Percentiles rank a stretch among this genome's conserved stretches.
Conservation (phyloP, 2,113 vertebrate genomes). For the Sylvietta virens region DNA sequence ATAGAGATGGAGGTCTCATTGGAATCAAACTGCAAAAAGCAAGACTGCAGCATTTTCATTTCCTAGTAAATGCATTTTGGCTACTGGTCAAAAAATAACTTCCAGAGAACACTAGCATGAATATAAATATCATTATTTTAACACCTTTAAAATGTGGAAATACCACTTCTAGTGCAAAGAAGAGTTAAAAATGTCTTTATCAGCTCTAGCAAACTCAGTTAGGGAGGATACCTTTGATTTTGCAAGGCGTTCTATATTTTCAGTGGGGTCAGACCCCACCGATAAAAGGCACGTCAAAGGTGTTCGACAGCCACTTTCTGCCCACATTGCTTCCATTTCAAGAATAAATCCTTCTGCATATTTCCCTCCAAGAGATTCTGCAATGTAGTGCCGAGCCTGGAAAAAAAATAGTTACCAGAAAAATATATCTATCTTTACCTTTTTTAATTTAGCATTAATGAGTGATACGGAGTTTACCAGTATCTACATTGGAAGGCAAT, state of each 20-base stretch:
- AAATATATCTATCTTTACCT: not conserved
- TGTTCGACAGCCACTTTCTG: conserved; percentile 74
- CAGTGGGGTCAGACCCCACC: conserved; percentile 83
- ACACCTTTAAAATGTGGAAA: not conserved
- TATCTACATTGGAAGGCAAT: not conserved
- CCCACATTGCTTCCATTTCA: conserved; percentile 79
- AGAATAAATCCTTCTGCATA: conserved; percentile 79
- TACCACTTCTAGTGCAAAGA: not conserved
- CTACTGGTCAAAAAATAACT: not conserved
- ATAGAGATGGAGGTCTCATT: not conserved
- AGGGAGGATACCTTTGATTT: conserved; percentile 73
- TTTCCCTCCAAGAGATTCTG: conserved; percentile 73
- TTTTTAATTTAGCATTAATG: not conserved
- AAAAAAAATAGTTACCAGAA: not conserved
- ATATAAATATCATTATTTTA: not conserved
- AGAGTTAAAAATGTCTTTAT: not conserved
- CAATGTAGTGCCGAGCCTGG: conserved; percentile 79
- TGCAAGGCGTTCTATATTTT: conserved; percentile 80
- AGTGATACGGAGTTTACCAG: not conserved
- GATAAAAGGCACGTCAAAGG: conserved; percentile 82
- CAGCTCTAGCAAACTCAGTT: not conserved
- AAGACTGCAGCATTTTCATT: not conserved
- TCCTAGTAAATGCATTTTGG: not conserved
- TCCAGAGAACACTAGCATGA: not conserved
- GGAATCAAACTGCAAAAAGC: not conserved